Evolutionary conservation across 92 coral and sea anemone genomes (phyloP).

Genomic region (Scolanthus callimorphus): DNA sequence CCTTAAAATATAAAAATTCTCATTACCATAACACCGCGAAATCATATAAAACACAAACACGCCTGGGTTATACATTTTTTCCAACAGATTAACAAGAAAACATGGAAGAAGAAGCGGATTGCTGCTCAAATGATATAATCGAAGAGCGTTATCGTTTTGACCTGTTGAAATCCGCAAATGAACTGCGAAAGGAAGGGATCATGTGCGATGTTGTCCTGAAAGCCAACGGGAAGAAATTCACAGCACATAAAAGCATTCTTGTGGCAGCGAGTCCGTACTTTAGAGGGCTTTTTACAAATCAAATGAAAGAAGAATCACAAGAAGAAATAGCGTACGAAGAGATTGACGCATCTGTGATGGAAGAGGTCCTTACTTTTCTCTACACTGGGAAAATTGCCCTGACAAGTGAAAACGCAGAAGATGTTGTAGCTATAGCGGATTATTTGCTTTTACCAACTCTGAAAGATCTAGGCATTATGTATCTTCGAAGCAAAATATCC

Average conservation of each 20-base stretch:
- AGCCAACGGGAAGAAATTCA: conserved; percentile 45
- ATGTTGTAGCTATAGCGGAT: conserved; percentile 51
- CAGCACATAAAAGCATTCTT: conserved; percentile 59
- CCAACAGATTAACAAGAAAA: too few relatives aligned
- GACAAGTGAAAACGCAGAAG: conserved; percentile 51
- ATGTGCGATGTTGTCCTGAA: conserved; percentile 68
- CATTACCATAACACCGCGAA: too few relatives aligned
- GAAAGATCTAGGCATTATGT: conserved; percentile 29
- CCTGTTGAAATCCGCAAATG: conserved; percentile 9
- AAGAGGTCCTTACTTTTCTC: conserved; percentile 38
- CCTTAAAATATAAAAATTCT: too few relatives aligned
- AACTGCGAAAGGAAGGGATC: conserved; percentile 17
- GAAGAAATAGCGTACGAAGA: conserved; percentile 29
- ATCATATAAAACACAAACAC: too few relatives aligned
- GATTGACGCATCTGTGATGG: conserved; percentile 34
- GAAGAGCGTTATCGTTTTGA: conserved; percentile 4
- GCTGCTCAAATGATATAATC: conserved; percentile 3
- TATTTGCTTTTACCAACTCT: conserved; percentile 54
- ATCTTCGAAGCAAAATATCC: conserved; percentile 30
- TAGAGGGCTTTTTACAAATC: conserved; percentile 49
- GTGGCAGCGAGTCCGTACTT: conserved; percentile 72
- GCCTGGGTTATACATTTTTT: too few relatives aligned
- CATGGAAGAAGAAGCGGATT: conserved; percentile 15
- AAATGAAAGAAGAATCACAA: conserved; percentile 41
- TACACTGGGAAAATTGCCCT: conserved; percentile 62